Base-by-base conservation (phyloP, 2,888 invertebrate genomes). In the Yponomeuta malinellus region DNA sequence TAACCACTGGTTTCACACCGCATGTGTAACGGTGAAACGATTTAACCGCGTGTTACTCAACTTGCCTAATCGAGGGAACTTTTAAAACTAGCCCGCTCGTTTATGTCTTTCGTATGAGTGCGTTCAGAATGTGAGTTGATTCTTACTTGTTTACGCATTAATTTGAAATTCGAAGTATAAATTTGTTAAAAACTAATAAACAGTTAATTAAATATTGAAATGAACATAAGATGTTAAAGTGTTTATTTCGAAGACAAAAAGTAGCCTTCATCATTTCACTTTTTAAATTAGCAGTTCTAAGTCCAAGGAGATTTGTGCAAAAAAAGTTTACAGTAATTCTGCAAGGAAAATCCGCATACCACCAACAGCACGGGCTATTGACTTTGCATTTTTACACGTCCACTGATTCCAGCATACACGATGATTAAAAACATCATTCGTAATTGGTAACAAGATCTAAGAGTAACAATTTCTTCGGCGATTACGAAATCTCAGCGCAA, bases 401-500 rank as follows among this genome's bases (percentile, higher is more conserved):
- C 65, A 59, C 12, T 33, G 64, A 64, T 29, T 65, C 65, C 10
- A 65, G 33, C 65, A 12, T 10, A 31, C 33, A 65, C 29, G 12
- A 64, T 29, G 64, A 65, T 65, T 65, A 65, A 29, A 29, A 65
- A 29, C 12, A 65, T 65, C 65, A 31, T 65, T 33, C 65, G 31
- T 59, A 65, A 65, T 65, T 65, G 52, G 33, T 65, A 65, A 65
- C 65, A 29, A 65, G 65, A 65, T 65, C 43, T 33, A 67, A 68
- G 71, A 72, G 66, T 72, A 72, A 72, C 71, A 73, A 72, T 74
- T 75, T 73, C 70, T 72, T 73, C 12, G 52, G 65, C 68, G 71
- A 72, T 72, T 72, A 73, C 71, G 70, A 72, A 73, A 73, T 71
- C 72, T 63, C 73, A 23, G 66, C 71, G 70, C 23, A 68, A 73